Percentiles rank a stretch among this genome's conserved stretches.
phyloP scores from a whole-genome alignment of 2,113 vertebrate genomes.

The Vulpes lagopus region DNA sequence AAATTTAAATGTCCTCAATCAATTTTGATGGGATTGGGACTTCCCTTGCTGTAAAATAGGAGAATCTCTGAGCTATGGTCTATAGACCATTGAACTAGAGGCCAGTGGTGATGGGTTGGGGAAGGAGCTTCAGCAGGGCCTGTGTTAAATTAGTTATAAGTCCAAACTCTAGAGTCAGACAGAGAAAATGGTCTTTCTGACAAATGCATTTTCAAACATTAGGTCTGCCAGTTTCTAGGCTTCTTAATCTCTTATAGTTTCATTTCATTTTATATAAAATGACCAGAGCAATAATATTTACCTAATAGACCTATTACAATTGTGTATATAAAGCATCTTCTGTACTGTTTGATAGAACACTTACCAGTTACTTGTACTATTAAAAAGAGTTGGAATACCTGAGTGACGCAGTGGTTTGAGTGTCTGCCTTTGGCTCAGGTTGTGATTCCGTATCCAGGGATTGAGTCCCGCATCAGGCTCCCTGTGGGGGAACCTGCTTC shows the following conservation, averaged over 20 bases:
- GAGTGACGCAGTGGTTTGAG: no score
- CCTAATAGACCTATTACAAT: neutral
- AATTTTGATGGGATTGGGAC: neutral
- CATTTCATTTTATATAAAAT: constrained; percentile 5
- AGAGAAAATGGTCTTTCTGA: neutral
- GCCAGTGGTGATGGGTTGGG: neutral
- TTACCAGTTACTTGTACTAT: neutral
- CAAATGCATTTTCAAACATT: neutral
- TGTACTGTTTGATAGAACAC: neutral
- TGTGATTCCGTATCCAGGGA: no score
- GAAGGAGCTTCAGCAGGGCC: neutral
- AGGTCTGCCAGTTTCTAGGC: neutral
- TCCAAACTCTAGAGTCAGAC: neutral
- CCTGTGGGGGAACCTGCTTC: no score
- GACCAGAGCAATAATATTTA: neutral
- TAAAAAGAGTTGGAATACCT: neutral
- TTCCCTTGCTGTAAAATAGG: neutral
- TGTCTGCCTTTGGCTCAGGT: no score
- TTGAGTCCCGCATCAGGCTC: no score
- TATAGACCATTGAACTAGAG: neutral
- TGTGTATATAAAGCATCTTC: neutral
- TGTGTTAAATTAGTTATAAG: neutral
- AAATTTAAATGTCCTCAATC: neutral
- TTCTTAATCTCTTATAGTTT: neutral
- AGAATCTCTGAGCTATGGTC: neutral